Percentiles rank a stretch among this genome's conserved stretches.
Conservation (phyloP, 2,797 vertebrate species). For the Tolypeutes matacus region DNA sequence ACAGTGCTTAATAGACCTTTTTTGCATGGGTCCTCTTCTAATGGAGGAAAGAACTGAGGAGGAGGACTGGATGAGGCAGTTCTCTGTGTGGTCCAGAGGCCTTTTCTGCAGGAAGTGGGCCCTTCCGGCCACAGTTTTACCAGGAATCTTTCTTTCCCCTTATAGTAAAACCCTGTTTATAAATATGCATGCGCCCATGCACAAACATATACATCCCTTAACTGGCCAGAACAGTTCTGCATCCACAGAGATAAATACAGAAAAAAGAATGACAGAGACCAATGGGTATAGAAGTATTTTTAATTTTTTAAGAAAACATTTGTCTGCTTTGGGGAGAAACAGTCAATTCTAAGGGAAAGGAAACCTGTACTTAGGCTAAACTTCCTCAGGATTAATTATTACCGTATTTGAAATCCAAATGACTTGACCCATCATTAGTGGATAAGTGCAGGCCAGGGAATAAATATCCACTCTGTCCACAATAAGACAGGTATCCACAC, state of each 20-base stretch:
- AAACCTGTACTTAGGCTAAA: constrained; percentile 82
- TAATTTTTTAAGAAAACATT: constrained; percentile 83
- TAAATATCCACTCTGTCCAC: constrained; percentile 81
- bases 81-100: constrained; percentile 81
- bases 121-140: constrained; percentile 79
- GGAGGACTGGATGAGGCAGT: background rate
- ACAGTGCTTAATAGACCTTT: background rate
- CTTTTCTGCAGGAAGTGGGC: constrained; percentile 75
- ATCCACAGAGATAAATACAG: constrained; percentile 81
- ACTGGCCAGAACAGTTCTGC: constrained; percentile 67
- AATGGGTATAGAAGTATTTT: constrained; percentile 75
- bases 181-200: constrained; percentile 76
- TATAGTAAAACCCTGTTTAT: constrained; percentile 83
- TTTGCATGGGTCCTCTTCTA: background rate
- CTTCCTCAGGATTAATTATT: constrained; percentile 83
- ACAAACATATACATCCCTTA: constrained; percentile 81
- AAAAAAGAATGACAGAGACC: constrained; percentile 78
- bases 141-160: constrained; percentile 72
- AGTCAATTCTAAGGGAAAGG: constrained; percentile 74
- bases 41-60: background rate
- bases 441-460: constrained; percentile 80
- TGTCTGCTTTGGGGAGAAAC: constrained; percentile 70
- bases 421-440: constrained; percentile 82
- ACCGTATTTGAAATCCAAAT: constrained; percentile 82
- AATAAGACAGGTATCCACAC: constrained; percentile 77